A percentile compares a stretch with the other conserved stretches of the same genome.
These are phyloP conservation scores for Arge pagana DNA, from an alignment of 2,888 invertebrate species.

Conservation along the genomic window DNA sequence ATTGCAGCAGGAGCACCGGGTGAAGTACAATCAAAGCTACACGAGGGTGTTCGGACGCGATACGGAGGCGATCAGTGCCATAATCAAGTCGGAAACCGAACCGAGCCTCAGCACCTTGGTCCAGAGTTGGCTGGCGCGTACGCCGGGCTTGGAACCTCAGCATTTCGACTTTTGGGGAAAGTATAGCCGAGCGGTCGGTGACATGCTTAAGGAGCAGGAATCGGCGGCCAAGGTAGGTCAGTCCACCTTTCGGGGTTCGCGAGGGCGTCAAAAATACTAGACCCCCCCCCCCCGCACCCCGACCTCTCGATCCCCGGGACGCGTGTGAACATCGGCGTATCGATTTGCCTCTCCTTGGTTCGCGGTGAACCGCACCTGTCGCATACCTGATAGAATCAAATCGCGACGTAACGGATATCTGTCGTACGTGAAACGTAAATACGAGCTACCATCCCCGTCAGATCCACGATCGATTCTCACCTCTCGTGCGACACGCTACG, in stretches of 20 bases:
- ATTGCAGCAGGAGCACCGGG: conserved; percentile 80
- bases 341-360: too few relatives aligned
- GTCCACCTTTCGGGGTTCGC: too few relatives aligned
- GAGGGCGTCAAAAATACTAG: too few relatives aligned
- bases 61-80: conserved; percentile 64
- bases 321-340: too few relatives aligned
- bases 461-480: too few relatives aligned
- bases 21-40: conserved; percentile 93
- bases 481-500: too few relatives aligned
- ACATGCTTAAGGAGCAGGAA: conserved; percentile 72
- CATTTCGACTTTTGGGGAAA: conserved; percentile 93
- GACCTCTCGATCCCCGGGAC: too few relatives aligned
- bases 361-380: conserved; percentile 16
- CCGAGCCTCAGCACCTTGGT: conserved; percentile 86
- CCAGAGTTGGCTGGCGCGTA: conserved; percentile 91
- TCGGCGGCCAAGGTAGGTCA: conserved; percentile 67
- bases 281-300: too few relatives aligned
- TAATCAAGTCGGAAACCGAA: conserved; percentile 75
- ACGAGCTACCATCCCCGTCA: too few relatives aligned
- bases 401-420: too few relatives aligned
- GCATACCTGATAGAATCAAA: conserved; percentile 8
- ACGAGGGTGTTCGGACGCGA: conserved; percentile 83
- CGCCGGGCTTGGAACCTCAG: conserved; percentile 83
- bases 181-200: conserved; percentile 75
- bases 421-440: too few relatives aligned